Base-by-base conservation (phyloP, 1,140 invertebrate genomes). In the Protaetia brevitarsis region DNA sequence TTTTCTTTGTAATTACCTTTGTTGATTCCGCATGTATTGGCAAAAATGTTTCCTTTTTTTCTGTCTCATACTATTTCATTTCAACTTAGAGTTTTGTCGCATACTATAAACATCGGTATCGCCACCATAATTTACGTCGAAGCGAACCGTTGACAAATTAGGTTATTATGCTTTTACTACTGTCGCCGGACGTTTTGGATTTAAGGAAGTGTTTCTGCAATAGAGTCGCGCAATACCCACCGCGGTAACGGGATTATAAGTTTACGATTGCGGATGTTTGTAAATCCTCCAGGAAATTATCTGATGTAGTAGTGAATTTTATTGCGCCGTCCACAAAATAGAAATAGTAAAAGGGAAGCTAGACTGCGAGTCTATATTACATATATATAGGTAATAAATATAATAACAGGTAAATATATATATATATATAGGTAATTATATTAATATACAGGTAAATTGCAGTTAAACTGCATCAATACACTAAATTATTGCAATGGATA, bases 221-320 rank as follows among this genome's bases (percentile, higher is more conserved):
- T 21, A 28, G 63, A 29, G 64, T 19, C 59, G 63, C 64, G 41
- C 60, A 66, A 66, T 51, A 8, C 41, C 5, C 16, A 37, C 56
- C 41, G 45, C 37, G 41, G 51, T 69, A 69, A 69, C 65, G 34
- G 66, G 65, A 66, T 69, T 69, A 69, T 64, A 63, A 69, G 65
- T 69, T 69, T 69, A 69, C 68, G 57, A 64, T 67, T 66, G 57
- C 57, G 57, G 57, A 59, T 59, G 57, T 59, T 27, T 69, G 41
- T 67, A 69, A 67, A 69, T 69, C 68, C 68, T 65, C 27, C 59
- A 63, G 11, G 45, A 66, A 68, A 68, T 68, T 66, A 68, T 68
- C 64, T 62, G 63, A 59, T 59, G 57, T 59, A 59, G n/a, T n/a
- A n/a, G 57, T 59, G 57, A 59, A 59, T 59, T 59, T 59, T 59